These are phyloP conservation scores for Euphydryas editha DNA, from an alignment of 2,888 invertebrate genomes.

Conservation along the genomic window DNA sequence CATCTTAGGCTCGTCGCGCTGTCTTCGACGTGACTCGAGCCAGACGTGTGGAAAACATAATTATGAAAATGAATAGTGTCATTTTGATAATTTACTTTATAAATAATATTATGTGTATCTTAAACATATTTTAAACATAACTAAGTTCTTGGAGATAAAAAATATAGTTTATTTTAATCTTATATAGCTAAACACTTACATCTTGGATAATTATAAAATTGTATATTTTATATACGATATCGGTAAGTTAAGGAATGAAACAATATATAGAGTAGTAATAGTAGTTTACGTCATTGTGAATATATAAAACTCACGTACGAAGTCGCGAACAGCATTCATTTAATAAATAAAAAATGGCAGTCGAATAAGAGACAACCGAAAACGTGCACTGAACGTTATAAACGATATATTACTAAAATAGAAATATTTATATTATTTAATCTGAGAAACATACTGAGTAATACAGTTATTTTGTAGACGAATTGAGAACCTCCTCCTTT, in stretches of 20 bases:
- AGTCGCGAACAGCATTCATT: slow-evolving; percentile 8
- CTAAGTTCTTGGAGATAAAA: background rate
- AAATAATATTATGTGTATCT: slow-evolving; percentile 1
- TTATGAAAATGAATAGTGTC: slow-evolving; percentile 39
- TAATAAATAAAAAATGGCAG: slow-evolving; percentile 5
- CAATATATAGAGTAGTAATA: background rate
- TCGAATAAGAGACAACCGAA: background rate
- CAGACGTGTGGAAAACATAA: slow-evolving; percentile 42
- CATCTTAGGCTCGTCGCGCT: slow-evolving; percentile 55
- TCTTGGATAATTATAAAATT: too few relatives aligned
- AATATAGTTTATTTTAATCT: too few relatives aligned
- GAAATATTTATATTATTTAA: too few relatives aligned
- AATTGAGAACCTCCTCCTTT: too few relatives aligned
- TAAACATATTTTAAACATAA: background rate
- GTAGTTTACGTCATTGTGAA: background rate
- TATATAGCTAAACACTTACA: too few relatives aligned
- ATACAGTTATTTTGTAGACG: background rate
- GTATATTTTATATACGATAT: background rate
- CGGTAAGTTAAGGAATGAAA: background rate
- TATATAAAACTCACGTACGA: slow-evolving; percentile 10
- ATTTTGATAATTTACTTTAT: slow-evolving; percentile 24
- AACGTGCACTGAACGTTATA: background rate
- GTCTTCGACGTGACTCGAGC: slow-evolving; percentile 46
- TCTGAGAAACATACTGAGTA: too few relatives aligned
- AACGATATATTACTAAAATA: background rate